Evolutionary conservation across 2,113 vertebrate species (phyloP).

Genomic region (Vireo altiloquus): DNA sequence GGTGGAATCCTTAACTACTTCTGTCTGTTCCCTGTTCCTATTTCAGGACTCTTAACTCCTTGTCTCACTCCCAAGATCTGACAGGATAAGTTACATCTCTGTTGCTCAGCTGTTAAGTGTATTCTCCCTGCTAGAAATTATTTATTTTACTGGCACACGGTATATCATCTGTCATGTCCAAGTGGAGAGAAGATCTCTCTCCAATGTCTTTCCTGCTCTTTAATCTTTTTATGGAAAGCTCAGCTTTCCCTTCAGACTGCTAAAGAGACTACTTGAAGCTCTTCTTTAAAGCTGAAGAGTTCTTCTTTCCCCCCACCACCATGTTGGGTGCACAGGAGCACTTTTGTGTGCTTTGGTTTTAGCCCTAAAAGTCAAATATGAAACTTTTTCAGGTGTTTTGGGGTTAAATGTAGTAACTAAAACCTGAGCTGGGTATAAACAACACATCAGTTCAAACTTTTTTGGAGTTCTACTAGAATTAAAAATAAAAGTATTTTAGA

Average conservation of each 20-base stretch:
- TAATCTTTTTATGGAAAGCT: constrained; percentile 10
- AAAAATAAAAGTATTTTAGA: not conserved
- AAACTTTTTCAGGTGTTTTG: not conserved
- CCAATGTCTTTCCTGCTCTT: not conserved
- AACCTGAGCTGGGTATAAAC: not conserved
- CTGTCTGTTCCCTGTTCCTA: not conserved
- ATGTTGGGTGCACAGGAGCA: not conserved
- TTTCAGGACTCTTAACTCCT: not conserved
- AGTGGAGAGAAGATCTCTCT: not conserved
- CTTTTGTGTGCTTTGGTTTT: not conserved
- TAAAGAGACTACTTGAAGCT: not conserved
- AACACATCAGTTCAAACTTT: not conserved
- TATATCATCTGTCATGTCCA: constrained; percentile 5
- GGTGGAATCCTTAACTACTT: not conserved
- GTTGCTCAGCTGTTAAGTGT: constrained; percentile 2
- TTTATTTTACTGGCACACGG: constrained; percentile 24
- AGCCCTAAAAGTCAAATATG: not conserved
- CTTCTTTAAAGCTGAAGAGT: not conserved
- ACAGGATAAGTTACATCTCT: constrained; percentile 18
- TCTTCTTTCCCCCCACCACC: not conserved
- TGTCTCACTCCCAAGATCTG: not conserved
- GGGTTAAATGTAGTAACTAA: not conserved
- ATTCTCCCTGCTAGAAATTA: constrained; percentile 35
- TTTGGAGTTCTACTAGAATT: not conserved
- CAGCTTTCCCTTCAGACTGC: not conserved